A percentile compares a stretch with the other conserved stretches of the same genome.
These are phyloP conservation scores for Solea solea DNA, from an alignment of 2,113 vertebrate genomes.

Conservation along the genomic window DNA sequence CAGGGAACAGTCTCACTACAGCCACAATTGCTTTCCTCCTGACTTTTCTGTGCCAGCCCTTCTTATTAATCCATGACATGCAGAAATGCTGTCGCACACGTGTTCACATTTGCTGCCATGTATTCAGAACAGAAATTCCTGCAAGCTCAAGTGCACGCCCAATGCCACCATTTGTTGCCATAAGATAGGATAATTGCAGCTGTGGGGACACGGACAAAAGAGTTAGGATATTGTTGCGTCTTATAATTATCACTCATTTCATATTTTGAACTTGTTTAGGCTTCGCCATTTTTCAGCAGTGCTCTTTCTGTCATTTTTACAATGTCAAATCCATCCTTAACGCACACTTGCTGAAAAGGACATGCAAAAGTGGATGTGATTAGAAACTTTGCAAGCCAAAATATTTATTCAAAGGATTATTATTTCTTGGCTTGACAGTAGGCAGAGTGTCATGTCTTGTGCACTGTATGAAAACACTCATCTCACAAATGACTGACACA, in stretches of 20 bases:
- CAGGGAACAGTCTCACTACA: slow-evolving; percentile 67
- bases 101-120: slow-evolving; percentile 13
- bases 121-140: background rate
- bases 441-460: slow-evolving; percentile 29
- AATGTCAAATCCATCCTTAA: background rate
- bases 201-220: slow-evolving; percentile 4
- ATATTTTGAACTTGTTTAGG: background rate
- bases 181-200: slow-evolving; percentile 5
- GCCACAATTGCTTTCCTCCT: slow-evolving; percentile 69
- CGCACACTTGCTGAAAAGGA: slow-evolving; percentile 1
- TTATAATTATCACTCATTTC: slow-evolving; percentile 13
- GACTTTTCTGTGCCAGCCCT: slow-evolving; percentile 26
- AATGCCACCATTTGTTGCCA: too few relatives aligned
- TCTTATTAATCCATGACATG: slow-evolving; percentile 39
- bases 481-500: slow-evolving; percentile 34
- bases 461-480: slow-evolving; percentile 40
- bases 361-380: background rate
- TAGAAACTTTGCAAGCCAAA: slow-evolving; percentile 5
- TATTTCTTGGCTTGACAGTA: slow-evolving; percentile 51
- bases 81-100: slow-evolving; percentile 12
- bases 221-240: slow-evolving; percentile 12
- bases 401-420: slow-evolving; percentile 1
- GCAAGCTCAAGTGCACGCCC: background rate
- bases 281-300: background rate
- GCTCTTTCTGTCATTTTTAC: background rate